Evolutionary conservation across 2,888 invertebrate genomes (phyloP).

Genomic region (Drosophila fulvimacula): DNA sequence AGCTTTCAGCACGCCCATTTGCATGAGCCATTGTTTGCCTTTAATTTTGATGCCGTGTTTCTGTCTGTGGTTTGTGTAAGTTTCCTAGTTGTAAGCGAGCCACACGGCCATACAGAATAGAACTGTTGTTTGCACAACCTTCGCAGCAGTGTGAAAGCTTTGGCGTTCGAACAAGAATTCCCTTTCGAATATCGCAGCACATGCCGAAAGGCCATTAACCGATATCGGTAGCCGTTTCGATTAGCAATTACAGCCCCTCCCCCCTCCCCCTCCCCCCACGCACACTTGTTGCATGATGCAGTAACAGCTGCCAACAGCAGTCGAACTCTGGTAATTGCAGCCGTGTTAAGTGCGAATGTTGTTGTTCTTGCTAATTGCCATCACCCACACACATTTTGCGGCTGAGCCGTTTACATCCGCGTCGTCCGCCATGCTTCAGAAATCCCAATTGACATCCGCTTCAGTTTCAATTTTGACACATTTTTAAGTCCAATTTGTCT

Average conservation of each 20-base stretch:
- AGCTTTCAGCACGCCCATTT: constrained; percentile 53
- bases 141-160: constrained; percentile 50
- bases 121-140: constrained; percentile 60
- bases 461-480: constrained; percentile 77
- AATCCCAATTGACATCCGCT: constrained; percentile 73
- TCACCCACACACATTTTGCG: constrained; percentile 34
- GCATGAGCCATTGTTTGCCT: constrained; percentile 59
- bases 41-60: constrained; percentile 47
- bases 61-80: constrained; percentile 61
- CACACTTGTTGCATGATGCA: constrained; percentile 22
- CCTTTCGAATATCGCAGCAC: constrained; percentile 43
- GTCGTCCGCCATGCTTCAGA: constrained; percentile 46
- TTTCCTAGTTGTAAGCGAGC: constrained; percentile 60
- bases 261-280: constrained; percentile 7
- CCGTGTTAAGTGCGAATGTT: constrained; percentile 20
- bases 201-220: constrained; percentile 34
- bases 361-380: constrained; percentile 38
- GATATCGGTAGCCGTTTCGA: constrained; percentile 19
- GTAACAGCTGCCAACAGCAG: constrained; percentile 9
- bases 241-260: constrained; percentile 14
- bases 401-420: constrained; percentile 57
- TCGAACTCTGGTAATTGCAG: neutral
- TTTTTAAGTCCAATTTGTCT: constrained; percentile 55
- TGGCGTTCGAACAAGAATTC: constrained; percentile 17
- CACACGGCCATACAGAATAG: constrained; percentile 45